Evolutionary conservation across 2,113 vertebrate genomes (phyloP).

Genomic region (Guaruba guarouba): DNA sequence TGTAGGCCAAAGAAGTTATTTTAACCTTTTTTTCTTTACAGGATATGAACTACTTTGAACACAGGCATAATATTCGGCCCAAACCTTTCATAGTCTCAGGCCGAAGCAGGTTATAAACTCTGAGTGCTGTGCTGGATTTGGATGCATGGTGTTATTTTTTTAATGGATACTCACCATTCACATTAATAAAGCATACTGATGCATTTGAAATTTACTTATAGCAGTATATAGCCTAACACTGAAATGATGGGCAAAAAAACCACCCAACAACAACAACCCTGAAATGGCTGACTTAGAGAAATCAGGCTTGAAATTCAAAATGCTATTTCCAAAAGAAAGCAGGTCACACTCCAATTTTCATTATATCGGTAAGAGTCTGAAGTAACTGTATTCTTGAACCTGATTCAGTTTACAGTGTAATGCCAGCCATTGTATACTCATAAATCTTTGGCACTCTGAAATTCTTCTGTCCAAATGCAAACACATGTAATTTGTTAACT

Average conservation of each 20-base stretch:
- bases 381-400: background rate
- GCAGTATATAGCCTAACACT: background rate
- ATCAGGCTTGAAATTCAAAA: background rate
- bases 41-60: conserved; percentile 90
- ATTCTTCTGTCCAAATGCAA: background rate
- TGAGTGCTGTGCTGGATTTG: conserved; percentile 69
- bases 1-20: conserved; percentile 29
- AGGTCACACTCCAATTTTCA: background rate
- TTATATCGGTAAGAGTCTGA: background rate
- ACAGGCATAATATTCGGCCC: conserved; percentile 89
- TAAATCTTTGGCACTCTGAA: background rate
- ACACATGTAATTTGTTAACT: background rate
- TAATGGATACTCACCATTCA: conserved; percentile 38
- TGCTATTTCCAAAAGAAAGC: background rate
- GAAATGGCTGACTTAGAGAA: background rate
- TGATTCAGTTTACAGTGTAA: background rate
- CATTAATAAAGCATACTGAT: background rate
- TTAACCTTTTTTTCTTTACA: conserved; percentile 76
- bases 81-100: conserved; percentile 86
- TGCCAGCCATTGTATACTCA: background rate
- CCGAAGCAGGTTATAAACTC: conserved; percentile 83
- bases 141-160: conserved; percentile 70
- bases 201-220: background rate
- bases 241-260: background rate
- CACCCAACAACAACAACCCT: background rate